Percentiles rank a stretch among this genome's conserved stretches.
Evolutionary conservation across 1,140 invertebrate genomes (phyloP).

Genomic region (Pseudomyrmex flavicornis): DNA sequence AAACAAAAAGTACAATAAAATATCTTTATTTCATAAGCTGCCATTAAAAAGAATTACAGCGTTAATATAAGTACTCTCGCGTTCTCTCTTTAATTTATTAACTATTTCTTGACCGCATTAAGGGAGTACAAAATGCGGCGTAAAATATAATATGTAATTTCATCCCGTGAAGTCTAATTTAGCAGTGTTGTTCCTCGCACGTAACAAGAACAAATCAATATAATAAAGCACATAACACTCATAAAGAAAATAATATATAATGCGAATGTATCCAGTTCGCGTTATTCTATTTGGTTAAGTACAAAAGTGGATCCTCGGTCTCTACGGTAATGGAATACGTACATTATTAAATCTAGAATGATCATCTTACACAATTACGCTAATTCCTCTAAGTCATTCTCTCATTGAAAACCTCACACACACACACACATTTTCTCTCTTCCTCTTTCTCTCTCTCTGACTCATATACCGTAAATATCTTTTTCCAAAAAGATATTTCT

Average conservation of each 20-base stretch:
- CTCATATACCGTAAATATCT: constrained; percentile 8
- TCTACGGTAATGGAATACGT: constrained; percentile 5
- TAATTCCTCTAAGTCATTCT: constrained; percentile 17
- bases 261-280: constrained; percentile 19
- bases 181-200: constrained; percentile 4
- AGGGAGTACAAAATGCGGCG: constrained; percentile 17
- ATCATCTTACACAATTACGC: constrained; percentile 1
- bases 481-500: constrained; percentile 6
- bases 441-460: not conserved
- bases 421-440: not conserved
- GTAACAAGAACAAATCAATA: not conserved
- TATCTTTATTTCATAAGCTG: constrained; percentile 69
- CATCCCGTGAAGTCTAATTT: constrained; percentile 27
- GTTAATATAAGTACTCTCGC: constrained; percentile 53
- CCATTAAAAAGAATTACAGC: constrained; percentile 63
- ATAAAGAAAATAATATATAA: constrained; percentile 7
- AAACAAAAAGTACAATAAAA: constrained; percentile 63
- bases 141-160: constrained; percentile 46
- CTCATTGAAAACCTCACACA: not conserved
- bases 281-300: constrained; percentile 41
- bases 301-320: constrained; percentile 34
- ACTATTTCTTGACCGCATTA: constrained; percentile 17
- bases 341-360: constrained; percentile 38
- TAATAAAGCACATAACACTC: constrained; percentile 6
- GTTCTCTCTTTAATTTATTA: constrained; percentile 19